phyloP scores from a whole-genome alignment of 2,113 vertebrate genomes.

The Mesitornis unicolor region DNA sequence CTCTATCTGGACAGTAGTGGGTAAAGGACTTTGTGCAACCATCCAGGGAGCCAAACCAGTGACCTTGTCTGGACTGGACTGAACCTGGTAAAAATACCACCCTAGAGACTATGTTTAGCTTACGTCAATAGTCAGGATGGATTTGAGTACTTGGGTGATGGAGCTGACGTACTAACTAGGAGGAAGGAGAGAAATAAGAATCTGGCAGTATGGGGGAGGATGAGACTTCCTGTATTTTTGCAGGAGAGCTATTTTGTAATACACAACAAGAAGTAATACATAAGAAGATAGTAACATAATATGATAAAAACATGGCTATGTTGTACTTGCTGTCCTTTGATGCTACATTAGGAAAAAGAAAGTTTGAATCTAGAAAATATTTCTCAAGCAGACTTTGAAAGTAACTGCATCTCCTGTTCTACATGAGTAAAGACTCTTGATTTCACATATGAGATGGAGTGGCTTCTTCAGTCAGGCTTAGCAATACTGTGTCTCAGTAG shows the following conservation, averaged over 20 bases:
- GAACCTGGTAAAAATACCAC: not conserved
- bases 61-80: not conserved
- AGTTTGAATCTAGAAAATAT: not conserved
- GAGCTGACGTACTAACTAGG: not conserved
- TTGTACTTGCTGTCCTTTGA: not conserved
- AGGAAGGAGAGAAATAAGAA: not conserved
- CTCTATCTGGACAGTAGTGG: not conserved
- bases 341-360: not conserved
- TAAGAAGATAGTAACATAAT: not conserved
- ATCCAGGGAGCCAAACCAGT: not conserved
- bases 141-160: not conserved
- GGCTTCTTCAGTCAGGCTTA: not conserved
- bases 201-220: not conserved
- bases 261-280: not conserved
- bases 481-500: not conserved
- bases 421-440: fast-evolving
- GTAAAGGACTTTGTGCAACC: not conserved
- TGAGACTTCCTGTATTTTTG: not conserved
- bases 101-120: not conserved
- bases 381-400: not conserved
- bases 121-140: not conserved
- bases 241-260: too few relatives aligned
- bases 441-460: not conserved
- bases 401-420: not conserved
- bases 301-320: not conserved